Percentiles rank a stretch among this genome's conserved stretches.
These are phyloP conservation scores for Brachionichthys hirsutus DNA, from an alignment of 2,113 vertebrate species.

Conservation along the genomic window DNA sequence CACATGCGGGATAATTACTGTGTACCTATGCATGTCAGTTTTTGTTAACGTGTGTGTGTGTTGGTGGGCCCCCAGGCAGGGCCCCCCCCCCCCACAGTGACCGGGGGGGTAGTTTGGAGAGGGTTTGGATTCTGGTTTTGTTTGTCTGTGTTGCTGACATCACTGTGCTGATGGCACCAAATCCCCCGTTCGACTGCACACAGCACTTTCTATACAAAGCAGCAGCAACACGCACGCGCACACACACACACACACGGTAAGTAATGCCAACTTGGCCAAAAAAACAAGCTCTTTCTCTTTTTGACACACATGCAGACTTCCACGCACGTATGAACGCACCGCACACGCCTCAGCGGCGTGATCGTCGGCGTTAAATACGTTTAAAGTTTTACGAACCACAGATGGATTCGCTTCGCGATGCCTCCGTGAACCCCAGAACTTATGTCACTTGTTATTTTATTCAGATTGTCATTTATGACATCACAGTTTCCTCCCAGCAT, in stretches of 20 bases:
- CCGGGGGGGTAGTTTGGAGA: slow-evolving; percentile 60
- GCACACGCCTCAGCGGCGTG: too few relatives aligned
- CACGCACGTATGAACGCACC: slow-evolving; percentile 17
- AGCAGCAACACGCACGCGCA: slow-evolving; percentile 30
- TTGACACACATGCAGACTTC: slow-evolving; percentile 49
- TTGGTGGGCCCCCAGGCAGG: slow-evolving; percentile 39
- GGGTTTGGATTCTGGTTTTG: slow-evolving; percentile 78
- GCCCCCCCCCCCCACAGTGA: slow-evolving; percentile 59
- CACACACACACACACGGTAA: slow-evolving; percentile 25
- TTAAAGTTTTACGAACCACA: slow-evolving; percentile 1
- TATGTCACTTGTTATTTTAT: too few relatives aligned
- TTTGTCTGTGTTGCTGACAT: slow-evolving; percentile 82
- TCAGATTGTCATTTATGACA: too few relatives aligned
- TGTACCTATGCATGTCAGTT: slow-evolving; percentile 3
- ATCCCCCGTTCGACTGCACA: slow-evolving; percentile 82
- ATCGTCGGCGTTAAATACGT: too few relatives aligned
- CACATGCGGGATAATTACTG: too few relatives aligned
- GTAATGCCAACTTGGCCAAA: slow-evolving; percentile 83
- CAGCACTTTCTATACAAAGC: slow-evolving; percentile 91
- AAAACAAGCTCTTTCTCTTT: slow-evolving; percentile 75
- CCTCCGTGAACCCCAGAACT: slow-evolving; percentile 1
- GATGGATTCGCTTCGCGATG: background rate
- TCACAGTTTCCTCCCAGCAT: too few relatives aligned
- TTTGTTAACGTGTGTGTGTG: slow-evolving; percentile 26
- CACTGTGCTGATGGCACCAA: slow-evolving; percentile 87